A percentile compares a stretch with the other conserved stretches of the same genome.
Evolutionary conservation across 2,797 vertebrate genomes (phyloP).

Genomic region (Myotis pilosus): DNA sequence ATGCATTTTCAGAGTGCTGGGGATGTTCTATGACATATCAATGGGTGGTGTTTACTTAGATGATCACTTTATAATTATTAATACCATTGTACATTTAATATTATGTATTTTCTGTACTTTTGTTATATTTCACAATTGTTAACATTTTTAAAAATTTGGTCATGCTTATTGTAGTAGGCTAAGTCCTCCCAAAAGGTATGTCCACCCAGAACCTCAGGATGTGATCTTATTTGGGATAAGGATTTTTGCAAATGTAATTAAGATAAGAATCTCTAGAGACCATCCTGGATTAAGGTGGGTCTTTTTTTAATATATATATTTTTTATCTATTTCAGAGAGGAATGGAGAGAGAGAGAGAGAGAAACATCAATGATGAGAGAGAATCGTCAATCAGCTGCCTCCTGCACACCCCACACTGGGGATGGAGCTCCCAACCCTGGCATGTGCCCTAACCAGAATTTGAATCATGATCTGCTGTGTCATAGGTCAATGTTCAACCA

Average conservation of each 20-base stretch:
- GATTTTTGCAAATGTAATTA: neutral
- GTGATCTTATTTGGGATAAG: neutral
- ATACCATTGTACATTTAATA: neutral
- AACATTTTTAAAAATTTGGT: neutral
- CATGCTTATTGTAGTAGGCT: neutral
- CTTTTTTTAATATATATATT: neutral
- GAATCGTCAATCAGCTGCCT: too few species aligned
- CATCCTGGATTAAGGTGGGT: too few species aligned
- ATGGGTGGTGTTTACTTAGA: neutral
- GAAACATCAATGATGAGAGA: too few species aligned
- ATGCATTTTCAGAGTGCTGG: neutral
- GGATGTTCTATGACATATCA: neutral
- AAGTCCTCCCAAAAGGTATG: neutral
- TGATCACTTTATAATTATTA: neutral
- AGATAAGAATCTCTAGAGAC: neutral
- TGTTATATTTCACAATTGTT: neutral
- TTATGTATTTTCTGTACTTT: neutral
- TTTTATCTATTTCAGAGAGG: too few species aligned
- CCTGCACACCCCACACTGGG: too few species aligned
- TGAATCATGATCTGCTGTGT: too few species aligned
- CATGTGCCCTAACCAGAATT: too few species aligned
- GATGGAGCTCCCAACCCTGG: too few species aligned
- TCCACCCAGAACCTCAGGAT: neutral
- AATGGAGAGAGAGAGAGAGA: too few species aligned
- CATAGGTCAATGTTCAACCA: too few species aligned